Conservation (phyloP, 2,113 vertebrate genomes). For the Chionodraco myersi region DNA sequence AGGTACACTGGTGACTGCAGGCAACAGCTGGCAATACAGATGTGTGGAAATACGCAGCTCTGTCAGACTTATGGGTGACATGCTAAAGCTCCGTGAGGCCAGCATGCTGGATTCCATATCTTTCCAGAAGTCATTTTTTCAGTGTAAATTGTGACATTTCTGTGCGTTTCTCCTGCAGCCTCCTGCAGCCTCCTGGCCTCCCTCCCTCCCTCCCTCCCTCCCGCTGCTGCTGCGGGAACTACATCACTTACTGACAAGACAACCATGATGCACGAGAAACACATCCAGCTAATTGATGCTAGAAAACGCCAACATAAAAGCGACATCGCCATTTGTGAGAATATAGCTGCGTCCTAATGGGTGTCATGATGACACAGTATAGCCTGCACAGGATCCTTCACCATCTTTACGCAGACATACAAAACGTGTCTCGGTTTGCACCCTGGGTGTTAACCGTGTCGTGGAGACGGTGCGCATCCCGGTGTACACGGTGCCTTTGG, state of each 20-base stretch:
- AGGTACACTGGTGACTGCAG: slow-evolving; percentile 26
- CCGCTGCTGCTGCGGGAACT: slow-evolving; percentile 18
- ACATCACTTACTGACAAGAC: slow-evolving; percentile 26
- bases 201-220: too few relatives aligned
- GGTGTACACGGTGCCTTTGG: not conserved
- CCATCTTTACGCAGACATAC: not conserved
- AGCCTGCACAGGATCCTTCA: not conserved
- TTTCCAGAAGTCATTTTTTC: not conserved
- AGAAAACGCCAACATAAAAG: not conserved
- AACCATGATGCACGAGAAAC: slow-evolving; percentile 4
- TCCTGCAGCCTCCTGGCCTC: too few relatives aligned
- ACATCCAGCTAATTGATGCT: not conserved
- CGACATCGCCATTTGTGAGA: not conserved
- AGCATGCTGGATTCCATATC: not conserved
- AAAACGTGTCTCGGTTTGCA: not conserved
- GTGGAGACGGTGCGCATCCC: slow-evolving; percentile 1
- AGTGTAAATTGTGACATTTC: not conserved
- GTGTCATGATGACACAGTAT: slow-evolving; percentile 52
- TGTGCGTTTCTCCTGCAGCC: not conserved
- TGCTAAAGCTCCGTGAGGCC: not conserved
- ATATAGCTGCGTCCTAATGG: slow-evolving; percentile 38
- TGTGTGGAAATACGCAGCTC: not conserved
- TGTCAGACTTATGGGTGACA: not conserved
- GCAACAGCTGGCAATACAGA: slow-evolving; percentile 54
- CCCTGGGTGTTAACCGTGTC: not conserved